Percentiles rank a stretch among this genome's conserved stretches.
Conservation (phyloP, 2,888 invertebrate genomes). For the Drosophila stalkeri region DNA sequence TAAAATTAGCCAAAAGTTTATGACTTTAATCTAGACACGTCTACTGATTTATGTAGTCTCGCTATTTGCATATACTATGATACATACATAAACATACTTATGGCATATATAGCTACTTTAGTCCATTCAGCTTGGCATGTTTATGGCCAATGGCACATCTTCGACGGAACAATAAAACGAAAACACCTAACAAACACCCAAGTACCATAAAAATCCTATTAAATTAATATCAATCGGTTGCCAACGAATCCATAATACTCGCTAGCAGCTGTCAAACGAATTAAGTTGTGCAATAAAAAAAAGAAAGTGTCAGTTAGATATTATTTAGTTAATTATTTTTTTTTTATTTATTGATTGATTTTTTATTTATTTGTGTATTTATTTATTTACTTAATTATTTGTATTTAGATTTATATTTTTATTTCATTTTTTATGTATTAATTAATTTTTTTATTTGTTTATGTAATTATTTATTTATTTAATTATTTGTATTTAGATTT, state of each 20-base stretch:
- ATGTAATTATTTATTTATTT: no score
- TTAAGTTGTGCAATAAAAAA: not conserved
- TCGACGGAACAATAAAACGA: not conserved
- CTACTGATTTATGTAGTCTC: not conserved
- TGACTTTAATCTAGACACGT: not conserved
- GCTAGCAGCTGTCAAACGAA: not conserved
- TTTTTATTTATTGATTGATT: no score
- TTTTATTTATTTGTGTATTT: no score
- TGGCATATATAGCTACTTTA: not conserved
- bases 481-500: no score
- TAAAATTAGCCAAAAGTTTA: constrained; percentile 1
- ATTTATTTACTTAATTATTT: no score
- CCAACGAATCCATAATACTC: not conserved
- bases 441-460: no score
- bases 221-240: constrained; percentile 1
- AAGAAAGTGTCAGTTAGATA: no score
- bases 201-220: constrained; percentile 3
- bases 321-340: no score
- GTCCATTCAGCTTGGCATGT: constrained; percentile 1
- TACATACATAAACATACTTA: not conserved
- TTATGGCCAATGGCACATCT: constrained; percentile 8
- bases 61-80: not conserved
- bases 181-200: constrained; percentile 9
- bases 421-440: not conserved
- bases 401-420: not conserved